Evolutionary conservation across 2,113 vertebrate genomes (phyloP), one percentile per base, ranked within the genome.

Genomic region (Lophura nycthemera): DNA sequence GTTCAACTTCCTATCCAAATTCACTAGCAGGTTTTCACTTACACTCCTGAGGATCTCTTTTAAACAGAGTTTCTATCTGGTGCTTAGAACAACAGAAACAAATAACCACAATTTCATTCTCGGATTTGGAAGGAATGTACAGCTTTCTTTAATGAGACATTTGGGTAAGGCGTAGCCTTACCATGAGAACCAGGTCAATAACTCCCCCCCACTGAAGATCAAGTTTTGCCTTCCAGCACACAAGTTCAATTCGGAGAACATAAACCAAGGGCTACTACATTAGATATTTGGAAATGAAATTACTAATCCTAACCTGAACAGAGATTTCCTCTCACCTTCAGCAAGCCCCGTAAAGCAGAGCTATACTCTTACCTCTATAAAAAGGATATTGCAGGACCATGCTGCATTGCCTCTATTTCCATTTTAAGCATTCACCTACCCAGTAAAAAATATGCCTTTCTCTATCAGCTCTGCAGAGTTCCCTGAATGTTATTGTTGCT

Each of bases 1-100:
- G 43, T 84, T 90, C 67, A 92, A 76, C 69, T 92, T 95, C 76
- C 56, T 91, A 8, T 77, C 84, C 84, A 86, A 83, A 79, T 38
- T 94, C 21, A 52, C 25, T 87, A 80, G 67, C 2, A 24, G 61
- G 61, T 77, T 92, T 95, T 95, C 59, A 76, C 32, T 78, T 83
- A n/a, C 10, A 3, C 14, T 74, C 13, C 22, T 19, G 32, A 61
- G 47, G 80, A 86, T 30, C 65, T 88, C 43, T 48, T 40, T 71
- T 57, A 86, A 86, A 30, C 20, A 27, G 50, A 77, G 64, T 34
- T 79, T 4, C 21, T 63, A 27, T 47, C 3, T 91, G 67, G 32
- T 43, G 13, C 50, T 92, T 70, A 67, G 54, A 72, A 24, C 21
- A 70, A 61, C 11, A 93, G 40, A 69, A 94, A 61, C 19, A 89